Evolutionary conservation across 2,888 invertebrate species (phyloP), one percentile per base, ranked within the genome.

Genomic region (Drosophila emarginata): DNA sequence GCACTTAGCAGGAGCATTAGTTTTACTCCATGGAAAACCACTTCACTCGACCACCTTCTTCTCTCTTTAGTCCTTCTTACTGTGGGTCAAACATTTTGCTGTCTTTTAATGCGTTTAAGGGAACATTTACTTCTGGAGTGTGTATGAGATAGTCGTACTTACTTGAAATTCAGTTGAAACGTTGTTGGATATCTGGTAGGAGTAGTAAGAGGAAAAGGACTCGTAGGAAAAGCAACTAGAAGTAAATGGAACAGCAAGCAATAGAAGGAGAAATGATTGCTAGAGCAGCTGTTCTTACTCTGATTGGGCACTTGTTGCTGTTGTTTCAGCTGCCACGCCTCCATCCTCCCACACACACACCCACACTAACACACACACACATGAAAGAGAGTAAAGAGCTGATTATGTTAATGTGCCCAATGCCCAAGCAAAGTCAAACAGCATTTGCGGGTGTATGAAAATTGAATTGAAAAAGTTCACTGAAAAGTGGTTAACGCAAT

Each of bases 371-470:
- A 39, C 11, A 12, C 32, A 12, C 14, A 50, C 72, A 70, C 74
- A 78, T 81, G 83, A 78, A 45, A 21, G 12, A 45, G 45, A 45
- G 45, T 21, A 21, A 45, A 83, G 67, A 79, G 78, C 85, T 82
- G 84, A 87, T 84, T 84, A 84, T 84, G 84, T 74, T 87, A 84
- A 84, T 84, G 82, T 68, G 63, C 64, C 67, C 71, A 56, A 14
- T 77, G 67, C 77, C 74, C 74, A 77, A 87, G 83, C 72, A 69
- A 77, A 87, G 83, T 79, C 72, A 72, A 80, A 70, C 61, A 70
- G 71, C 72, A 75, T 65, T 85, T 84, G 85, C 58, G 72, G 45
- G 72, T 67, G 70, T 63, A 59, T 56, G 60, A 40, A 58, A 79
- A 87, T 85, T 85, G 61, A 82, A 87, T 85, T 82, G 76, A 85